Base-by-base conservation (phyloP, 2,888 invertebrate species). In the Drosophila vallismaia region DNA sequence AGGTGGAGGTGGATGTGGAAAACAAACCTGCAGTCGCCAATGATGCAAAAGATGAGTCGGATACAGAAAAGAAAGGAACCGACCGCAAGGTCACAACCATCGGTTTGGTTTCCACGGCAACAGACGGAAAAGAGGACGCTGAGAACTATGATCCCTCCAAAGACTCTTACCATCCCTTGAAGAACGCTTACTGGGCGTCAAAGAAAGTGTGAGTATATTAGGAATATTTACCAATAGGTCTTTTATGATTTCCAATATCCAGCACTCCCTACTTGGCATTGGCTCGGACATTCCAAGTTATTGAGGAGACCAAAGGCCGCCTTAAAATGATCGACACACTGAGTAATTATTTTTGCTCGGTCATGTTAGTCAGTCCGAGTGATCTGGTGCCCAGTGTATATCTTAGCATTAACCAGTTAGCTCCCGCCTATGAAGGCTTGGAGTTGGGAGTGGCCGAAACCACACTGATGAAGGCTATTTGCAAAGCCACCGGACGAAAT, bases 381-480 rank as follows among this genome's bases (percentile, higher is more conserved):
- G 99, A 99, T 91, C 92, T 99, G 67, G 90, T 98, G 58, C 94
- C 96, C 0, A 97, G 97, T 80, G 94, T 99, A 14, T 99, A 99
- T 91, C 92, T 99, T 76, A 98, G 98, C 87, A 93, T 99, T n/a
- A 99, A 99, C 92, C 96, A 97, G 91, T 92, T 99, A 46, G 99
- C 97, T 0, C 99, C 99, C 0, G 97, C 98, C 0, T 99, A 98
- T 90, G 97, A 98, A 91, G 99, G 98, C 92, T 89, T 97, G 28
- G 97, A 98, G 91, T 92, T 97, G 86, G 99, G 99, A n/a, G 94
- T 98, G 53, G 99, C 99, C 0, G 99, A 99, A 89, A 96, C 96
- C 0, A 96, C 96, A 75, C 92, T 99, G 52, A 97, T 98, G 95
- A 98, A 98, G 93, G 97, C 98, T 0, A 95, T 99, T 50, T 97